phyloP scores from a whole-genome alignment of 2,113 vertebrate species.

The Solea solea region DNA sequence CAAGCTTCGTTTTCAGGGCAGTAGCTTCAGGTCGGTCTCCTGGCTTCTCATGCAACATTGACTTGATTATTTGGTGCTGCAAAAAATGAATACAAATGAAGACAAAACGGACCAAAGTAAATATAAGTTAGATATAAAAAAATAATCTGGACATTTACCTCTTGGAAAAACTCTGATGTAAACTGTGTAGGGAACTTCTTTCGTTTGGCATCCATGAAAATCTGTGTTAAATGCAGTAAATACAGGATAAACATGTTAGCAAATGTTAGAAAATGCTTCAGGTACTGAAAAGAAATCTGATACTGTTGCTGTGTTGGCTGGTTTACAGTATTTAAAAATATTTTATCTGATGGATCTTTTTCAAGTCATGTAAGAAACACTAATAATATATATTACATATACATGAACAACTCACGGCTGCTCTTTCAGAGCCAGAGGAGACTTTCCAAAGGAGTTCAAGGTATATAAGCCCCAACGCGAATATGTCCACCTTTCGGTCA shows the following conservation, averaged over 20 bases:
- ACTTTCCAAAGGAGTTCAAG: conserved; percentile 82
- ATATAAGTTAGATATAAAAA: background rate
- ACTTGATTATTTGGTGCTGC: conserved; percentile 59
- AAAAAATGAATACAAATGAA: conserved; percentile 2
- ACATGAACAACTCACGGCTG: conserved; percentile 38
- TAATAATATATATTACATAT: background rate
- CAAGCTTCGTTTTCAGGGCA: conserved; percentile 16
- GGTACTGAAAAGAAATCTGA: background rate
- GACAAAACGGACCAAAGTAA: background rate
- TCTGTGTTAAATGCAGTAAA: conserved; percentile 43
- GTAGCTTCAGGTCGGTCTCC: conserved; percentile 63
- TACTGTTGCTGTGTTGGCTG: background rate
- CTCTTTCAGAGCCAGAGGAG: conserved; percentile 36
- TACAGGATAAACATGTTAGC: conserved; percentile 2
- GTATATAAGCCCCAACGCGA: conserved; percentile 86
- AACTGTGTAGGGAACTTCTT: conserved; percentile 59
- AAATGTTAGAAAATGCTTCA: background rate
- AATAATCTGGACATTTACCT: conserved; percentile 58
- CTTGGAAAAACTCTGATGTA: conserved; percentile 25
- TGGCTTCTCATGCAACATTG: conserved; percentile 62
- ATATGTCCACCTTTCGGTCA: conserved; percentile 88
- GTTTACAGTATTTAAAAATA: too few relatives aligned
- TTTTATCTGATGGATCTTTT: too few relatives aligned
- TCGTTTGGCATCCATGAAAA: conserved; percentile 3
- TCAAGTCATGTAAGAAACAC: background rate